A percentile compares a stretch with the other conserved stretches of the same genome.
Conservation (phyloP, 2,797 vertebrate genomes). For the Pachyuromys duprasi region DNA sequence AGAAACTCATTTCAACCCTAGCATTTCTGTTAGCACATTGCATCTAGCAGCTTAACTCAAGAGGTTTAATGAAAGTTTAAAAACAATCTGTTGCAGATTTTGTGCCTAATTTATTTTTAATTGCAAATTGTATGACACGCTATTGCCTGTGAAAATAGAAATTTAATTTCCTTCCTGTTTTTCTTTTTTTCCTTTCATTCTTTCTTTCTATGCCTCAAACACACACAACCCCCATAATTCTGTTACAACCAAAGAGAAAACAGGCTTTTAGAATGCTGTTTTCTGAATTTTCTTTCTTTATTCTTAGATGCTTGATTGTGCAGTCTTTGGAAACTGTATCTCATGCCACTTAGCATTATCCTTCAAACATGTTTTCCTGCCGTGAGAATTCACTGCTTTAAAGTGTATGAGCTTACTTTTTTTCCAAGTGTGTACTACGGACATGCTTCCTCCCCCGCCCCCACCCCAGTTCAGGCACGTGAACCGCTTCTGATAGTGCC, state of each 20-base stretch:
- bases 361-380: slow-evolving; percentile 39
- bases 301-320: slow-evolving; percentile 36
- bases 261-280: slow-evolving; percentile 30
- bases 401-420: slow-evolving; percentile 40
- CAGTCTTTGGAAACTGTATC: slow-evolving; percentile 67
- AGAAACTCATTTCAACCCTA: slow-evolving; percentile 84
- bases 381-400: slow-evolving; percentile 48
- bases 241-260: slow-evolving; percentile 26
- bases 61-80: slow-evolving; percentile 84
- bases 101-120: slow-evolving; percentile 81
- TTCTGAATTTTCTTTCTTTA: slow-evolving; percentile 73
- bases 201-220: neutral
- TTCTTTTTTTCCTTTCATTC: neutral
- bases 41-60: slow-evolving; percentile 81
- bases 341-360: slow-evolving; percentile 21
- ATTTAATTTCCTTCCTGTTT: slow-evolving; percentile 78
- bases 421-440: neutral
- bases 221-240: neutral
- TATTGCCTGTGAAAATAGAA: slow-evolving; percentile 80
- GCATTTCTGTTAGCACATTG: slow-evolving; percentile 80
- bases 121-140: slow-evolving; percentile 73
- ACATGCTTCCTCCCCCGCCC: too few relatives aligned
- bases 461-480: accelerated
- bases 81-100: slow-evolving; percentile 81
- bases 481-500: neutral